Evolutionary conservation across 2,888 invertebrate species (phyloP), one percentile per base, ranked within the genome.

Genomic region (Spodoptera picta): DNA sequence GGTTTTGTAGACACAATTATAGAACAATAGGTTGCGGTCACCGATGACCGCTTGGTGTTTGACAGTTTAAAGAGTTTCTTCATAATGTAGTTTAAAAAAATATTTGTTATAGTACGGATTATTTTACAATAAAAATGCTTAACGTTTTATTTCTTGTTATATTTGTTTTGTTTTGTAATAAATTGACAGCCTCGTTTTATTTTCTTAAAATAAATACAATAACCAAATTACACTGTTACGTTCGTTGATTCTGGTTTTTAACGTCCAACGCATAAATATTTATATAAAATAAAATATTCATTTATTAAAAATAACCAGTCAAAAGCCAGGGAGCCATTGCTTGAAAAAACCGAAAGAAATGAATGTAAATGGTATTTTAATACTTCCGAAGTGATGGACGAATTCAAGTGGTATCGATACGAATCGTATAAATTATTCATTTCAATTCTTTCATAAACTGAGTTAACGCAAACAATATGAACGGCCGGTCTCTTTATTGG

Each of bases 361-460:
- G 46, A 53, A 70, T 74, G 69, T 69, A 44, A 59, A 71, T 59
- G 27, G 14, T 71, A 75, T 64, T 75, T 54, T 58, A 75, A 73
- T 75, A 75, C 58, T 49, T 71, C 47, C 43, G 27, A 73, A 72
- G 59, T 72, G 60, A 46, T 56, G 46, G 12, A 44, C 45, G 55
- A 52, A 63, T 48, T 53, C 31, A 61, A 69, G 36, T 64, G 60
- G 60, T 77, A 69, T 55, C 66, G 63, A 70, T 70, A 73, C 51
- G 10, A 27, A 51, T 50, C 27, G 54, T 27, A 81, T 81, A 75
- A 79, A 77, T 81, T 72, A 81, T 81, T 79, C 80, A 80, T 80
- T 63, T 68, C 65, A 59, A 73, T 80, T 79, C 79, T 81, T 79
- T 71, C 64, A 71, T 79, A 75, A 81, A 79, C 75, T 69, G 73